These are phyloP conservation scores for Diarsia brunnea DNA, from an alignment of 2,888 invertebrate genomes.

Conservation along the genomic window DNA sequence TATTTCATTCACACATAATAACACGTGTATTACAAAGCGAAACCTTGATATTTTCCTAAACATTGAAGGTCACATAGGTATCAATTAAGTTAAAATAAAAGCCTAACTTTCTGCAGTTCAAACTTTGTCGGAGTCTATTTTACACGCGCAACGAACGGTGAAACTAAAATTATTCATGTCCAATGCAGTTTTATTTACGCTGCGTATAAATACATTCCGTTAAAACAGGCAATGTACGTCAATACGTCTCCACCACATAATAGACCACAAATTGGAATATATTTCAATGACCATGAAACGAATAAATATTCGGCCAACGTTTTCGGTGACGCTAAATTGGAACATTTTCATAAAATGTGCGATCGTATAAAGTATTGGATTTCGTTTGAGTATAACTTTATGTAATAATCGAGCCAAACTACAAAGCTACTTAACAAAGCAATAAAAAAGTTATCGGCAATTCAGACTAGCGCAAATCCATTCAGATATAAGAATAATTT, in stretches of 20 bases:
- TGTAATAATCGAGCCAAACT: not conserved
- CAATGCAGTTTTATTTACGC: conserved; percentile 28
- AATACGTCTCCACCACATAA: conserved; percentile 6
- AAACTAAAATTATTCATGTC: conserved; percentile 23
- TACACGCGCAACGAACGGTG: conserved; percentile 6
- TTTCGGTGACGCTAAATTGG: not conserved
- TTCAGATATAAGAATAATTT: not conserved
- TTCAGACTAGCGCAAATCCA: not conserved
- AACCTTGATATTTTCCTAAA: not conserved
- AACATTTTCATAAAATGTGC: not conserved
- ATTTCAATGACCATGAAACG: conserved; percentile 18
- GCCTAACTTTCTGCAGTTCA: conserved; percentile 20
- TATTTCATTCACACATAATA: not conserved
- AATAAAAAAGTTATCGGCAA: conserved; percentile 23
- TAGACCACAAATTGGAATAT: conserved; percentile 15
- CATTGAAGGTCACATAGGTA: conserved; percentile 5
- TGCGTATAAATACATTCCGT: conserved; percentile 4
- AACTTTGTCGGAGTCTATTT: conserved; percentile 28
- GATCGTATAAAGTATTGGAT: not conserved
- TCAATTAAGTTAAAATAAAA: conserved; percentile 23
- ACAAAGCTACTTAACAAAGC: conserved; percentile 22
- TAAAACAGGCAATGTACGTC: conserved; percentile 13
- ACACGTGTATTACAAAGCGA: not conserved
- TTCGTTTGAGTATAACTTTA: not conserved
- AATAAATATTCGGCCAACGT: conserved; percentile 9